phyloP scores from a whole-genome alignment of 2,113 vertebrate species.

The Zeus faber region DNA sequence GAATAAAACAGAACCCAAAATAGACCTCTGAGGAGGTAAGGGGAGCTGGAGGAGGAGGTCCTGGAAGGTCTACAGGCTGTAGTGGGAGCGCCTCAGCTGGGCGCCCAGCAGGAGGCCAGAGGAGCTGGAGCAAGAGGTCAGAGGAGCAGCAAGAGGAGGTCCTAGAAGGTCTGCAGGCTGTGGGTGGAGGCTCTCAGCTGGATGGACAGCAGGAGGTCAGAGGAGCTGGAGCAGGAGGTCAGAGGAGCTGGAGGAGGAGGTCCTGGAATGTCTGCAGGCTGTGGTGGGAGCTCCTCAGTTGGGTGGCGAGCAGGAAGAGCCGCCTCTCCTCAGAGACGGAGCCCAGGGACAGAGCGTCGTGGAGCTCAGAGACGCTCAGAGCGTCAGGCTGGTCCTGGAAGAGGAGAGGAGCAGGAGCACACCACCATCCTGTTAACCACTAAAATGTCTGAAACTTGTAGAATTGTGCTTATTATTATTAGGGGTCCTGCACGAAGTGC shows the following conservation, averaged over 20 bases:
- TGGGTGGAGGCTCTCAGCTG: no score
- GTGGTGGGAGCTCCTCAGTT: slow-evolving; percentile 58
- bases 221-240: no score
- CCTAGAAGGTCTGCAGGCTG: no score
- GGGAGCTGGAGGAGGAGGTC: slow-evolving; percentile 73
- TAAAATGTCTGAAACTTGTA: no score
- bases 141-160: no score
- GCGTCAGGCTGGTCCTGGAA: slow-evolving; percentile 79
- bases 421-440: no score
- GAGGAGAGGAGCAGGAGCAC: not conserved
- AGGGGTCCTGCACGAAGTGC: no score
- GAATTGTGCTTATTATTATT: no score
- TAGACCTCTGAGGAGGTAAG: no score
- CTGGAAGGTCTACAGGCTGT: slow-evolving; percentile 75
- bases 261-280: slow-evolving; percentile 77
- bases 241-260: slow-evolving; percentile 69
- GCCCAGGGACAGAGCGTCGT: slow-evolving; percentile 76
- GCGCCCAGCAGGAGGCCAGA: slow-evolving; percentile 81
- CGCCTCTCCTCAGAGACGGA: slow-evolving; percentile 61
- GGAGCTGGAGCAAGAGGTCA: no score
- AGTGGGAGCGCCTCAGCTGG: slow-evolving; percentile 64
- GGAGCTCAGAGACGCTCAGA: slow-evolving; percentile 74
- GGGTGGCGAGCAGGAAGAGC: slow-evolving; percentile 80
- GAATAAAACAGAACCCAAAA: no score
- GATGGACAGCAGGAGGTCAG: slow-evolving; percentile 52